These are phyloP conservation scores for Prionace glauca DNA, from an alignment of 2,797 vertebrate species.

Conservation along the genomic window DNA sequence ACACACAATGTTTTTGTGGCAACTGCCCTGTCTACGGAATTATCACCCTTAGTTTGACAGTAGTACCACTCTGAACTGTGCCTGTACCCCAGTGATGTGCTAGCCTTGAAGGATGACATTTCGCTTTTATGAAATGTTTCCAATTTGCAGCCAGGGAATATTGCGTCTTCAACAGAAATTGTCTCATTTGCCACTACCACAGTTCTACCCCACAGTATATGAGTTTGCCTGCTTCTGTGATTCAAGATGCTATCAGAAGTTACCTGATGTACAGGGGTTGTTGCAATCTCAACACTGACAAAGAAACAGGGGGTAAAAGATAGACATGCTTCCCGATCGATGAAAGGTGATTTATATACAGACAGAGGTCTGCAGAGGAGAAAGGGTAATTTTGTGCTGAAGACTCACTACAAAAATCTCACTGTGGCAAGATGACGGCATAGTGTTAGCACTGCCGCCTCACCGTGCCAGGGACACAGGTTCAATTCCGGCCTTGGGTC, in stretches of 20 bases:
- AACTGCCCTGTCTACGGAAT: neutral
- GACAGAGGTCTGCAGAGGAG: neutral
- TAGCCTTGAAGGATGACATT: neutral
- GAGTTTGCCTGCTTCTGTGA: neutral
- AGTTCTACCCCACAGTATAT: neutral
- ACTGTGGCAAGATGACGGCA: too few species aligned
- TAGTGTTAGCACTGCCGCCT: too few species aligned
- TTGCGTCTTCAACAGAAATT: neutral
- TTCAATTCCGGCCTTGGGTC: too few species aligned
- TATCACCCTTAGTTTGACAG: neutral
- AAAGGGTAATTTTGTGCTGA: neutral
- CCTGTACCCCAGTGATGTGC: neutral
- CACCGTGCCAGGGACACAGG: too few species aligned
- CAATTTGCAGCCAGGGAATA: neutral
- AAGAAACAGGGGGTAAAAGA: neutral
- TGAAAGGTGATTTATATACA: neutral
- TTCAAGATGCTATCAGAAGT: neutral
- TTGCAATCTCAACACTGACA: neutral
- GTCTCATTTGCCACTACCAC: neutral
- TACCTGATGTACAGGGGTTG: neutral
- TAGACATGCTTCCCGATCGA: slow-evolving; percentile 7
- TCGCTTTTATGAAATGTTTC: neutral
- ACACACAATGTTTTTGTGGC: too few species aligned
- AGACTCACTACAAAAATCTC: neutral
- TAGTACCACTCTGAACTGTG: neutral